Evolutionary conservation across 2,888 invertebrate species (phyloP), one percentile per base, ranked within the genome.

Genomic region (Amphipyra berbera): DNA sequence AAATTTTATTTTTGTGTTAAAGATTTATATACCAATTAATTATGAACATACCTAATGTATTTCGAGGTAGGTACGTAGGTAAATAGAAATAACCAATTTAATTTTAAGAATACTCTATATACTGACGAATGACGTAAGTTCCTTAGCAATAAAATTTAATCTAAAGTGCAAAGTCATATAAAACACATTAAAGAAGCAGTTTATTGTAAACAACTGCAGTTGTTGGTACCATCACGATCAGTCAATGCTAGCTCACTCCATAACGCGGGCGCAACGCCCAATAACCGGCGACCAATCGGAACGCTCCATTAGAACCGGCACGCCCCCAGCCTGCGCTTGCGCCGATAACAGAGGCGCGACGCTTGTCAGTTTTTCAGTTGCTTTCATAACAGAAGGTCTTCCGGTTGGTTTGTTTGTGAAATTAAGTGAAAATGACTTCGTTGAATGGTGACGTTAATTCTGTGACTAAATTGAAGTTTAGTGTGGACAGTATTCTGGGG

Each of bases 401-500:
- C 57, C 54, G 59, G 61, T 65, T 54, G 67, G 69, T 73, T 67
- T 67, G 82, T 74, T 76, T 73, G 59, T 82, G 76, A 75, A 68
- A 78, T 87, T 83, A 73, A 81, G 80, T 78, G 82, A 79, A 57
- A 78, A 93, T 93, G 93, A 94, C 93, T 82, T 92, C 94, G 67
- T 71, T 93, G 54, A 88, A 84, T 76, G 82, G 92, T 88, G 91
- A 91, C 81, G 86, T 90, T 71, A 87, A 82, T 71, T 58, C 80
- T 47, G 76, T 88, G 75, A 89, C 82, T 72, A 95, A 95, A 79
- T 87, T 96, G 71, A 97, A 97, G 92, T 97, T 97, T 83, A 97
- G 97, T 80, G 96, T 97, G 68, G 97, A 97, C 81, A 95, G 96
- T 82, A 96, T 97, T 74, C 86, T 97, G 59, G 96, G 96, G 12